Conservation (phyloP, 2,113 vertebrate genomes). For the Anolis sagrei region DNA sequence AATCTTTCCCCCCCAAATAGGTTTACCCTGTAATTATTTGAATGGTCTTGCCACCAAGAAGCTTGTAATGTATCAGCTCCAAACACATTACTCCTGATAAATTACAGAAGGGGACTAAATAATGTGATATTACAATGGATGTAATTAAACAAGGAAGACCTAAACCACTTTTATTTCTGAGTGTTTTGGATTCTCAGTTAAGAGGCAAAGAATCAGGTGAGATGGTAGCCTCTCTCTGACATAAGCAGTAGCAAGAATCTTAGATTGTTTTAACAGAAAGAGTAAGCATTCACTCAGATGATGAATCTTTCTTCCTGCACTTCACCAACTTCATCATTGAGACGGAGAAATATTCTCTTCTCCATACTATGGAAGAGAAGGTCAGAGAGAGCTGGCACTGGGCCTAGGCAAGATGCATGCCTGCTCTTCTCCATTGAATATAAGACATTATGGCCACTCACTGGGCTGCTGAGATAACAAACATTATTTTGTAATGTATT, state of each 20-base stretch:
- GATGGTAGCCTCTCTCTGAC: neutral
- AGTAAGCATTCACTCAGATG: neutral
- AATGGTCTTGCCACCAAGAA: neutral
- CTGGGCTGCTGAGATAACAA: too few species aligned
- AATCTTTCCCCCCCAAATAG: neutral
- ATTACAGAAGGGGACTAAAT: neutral
- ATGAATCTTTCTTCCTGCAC: neutral
- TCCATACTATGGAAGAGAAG: neutral
- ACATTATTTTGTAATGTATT: too few species aligned
- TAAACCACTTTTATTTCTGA: neutral
- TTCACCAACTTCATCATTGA: neutral
- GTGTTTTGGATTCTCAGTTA: neutral
- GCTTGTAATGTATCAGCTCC: neutral
- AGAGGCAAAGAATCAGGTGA: neutral
- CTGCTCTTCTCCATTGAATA: too few species aligned
- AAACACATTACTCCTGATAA: neutral
- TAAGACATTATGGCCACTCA: too few species aligned
- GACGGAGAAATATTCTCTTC: neutral
- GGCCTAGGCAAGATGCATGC: too few species aligned
- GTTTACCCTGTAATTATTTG: neutral
- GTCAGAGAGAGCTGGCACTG: too few species aligned
- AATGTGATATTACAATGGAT: neutral
- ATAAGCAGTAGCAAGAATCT: neutral
- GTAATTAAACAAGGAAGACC: neutral
- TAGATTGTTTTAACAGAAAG: neutral